Evolutionary conservation across 2,797 vertebrate genomes (phyloP), one percentile per base, ranked within the genome.

Genomic region (Gallinago solitaria): DNA sequence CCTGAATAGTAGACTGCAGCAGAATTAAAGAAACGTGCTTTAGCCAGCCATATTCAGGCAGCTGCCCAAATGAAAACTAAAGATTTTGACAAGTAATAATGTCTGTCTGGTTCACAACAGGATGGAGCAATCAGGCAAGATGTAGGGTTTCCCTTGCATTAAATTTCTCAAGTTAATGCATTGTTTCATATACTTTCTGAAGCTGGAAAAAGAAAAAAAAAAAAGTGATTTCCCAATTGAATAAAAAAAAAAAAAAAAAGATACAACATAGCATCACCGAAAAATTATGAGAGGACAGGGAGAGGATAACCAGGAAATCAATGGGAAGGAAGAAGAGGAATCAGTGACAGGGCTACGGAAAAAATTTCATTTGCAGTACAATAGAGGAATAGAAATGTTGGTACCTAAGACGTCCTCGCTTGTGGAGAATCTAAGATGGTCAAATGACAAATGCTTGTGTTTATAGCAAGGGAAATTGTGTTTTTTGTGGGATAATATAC

Each of bases 21-120:
- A 92, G 96, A 94, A 93, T 53, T 54, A 82, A 95, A 94, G 37
- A 69, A 86, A 57, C 24, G 53, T 56, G 12, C 6, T 75, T 87
- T 33, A 51, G 37, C 33, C 50, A 79, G 5, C 57, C 33, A 64
- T 18, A 80, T 54, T 74, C 95, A 83, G 71, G 83, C 78, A 96
- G 50, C 24, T 86, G 54, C 81, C 70, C 69, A 83, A 85, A 84
- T 7, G 20, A 89, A 87, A 91, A 35, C 14, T 41, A 51, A 61
- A 45, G 21, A 39, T 21, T 74, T 50, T 69, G 37, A 25, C 48
- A 81, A 93, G 39, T 69, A 78, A 45, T 43, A 54, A 32, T 60
- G 80, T 79, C 21, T 25, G 53, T 64, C 60, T 39, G 25, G 8
- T 51, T 57, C 33, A 56, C 6, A 56, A 30, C 12, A 43, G 20